These are phyloP conservation scores for Oreohelix idahoensis DNA, from an alignment of 1,140 invertebrate species.

Conservation along the genomic window DNA sequence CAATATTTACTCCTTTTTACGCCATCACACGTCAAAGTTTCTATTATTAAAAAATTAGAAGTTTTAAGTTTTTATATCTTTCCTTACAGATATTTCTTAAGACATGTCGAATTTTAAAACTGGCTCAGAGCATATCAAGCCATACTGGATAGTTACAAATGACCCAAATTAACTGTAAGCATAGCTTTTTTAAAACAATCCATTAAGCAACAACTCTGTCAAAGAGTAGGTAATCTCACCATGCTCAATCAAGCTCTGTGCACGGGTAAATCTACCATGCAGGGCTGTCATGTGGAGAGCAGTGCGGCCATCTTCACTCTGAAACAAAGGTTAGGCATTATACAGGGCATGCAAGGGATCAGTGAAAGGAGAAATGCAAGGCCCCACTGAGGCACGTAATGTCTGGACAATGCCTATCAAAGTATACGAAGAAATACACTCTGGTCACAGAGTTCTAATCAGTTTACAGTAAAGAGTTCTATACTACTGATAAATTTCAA, in stretches of 20 bases:
- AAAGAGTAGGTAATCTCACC: conserved; percentile 58
- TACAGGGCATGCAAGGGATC: conserved; percentile 12
- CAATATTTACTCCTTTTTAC: no score
- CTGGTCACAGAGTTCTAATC: background rate
- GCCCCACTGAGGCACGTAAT: background rate
- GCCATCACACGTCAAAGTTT: no score
- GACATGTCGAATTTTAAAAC: no score
- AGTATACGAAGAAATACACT: background rate
- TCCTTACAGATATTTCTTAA: no score
- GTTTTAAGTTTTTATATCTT: no score
- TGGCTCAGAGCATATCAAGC: no score
- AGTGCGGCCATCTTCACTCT: conserved; percentile 78
- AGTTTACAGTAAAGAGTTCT: background rate
- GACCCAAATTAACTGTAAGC: no score
- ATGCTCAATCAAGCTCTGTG: conserved; percentile 76
- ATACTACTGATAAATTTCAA: no score
- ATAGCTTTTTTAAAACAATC: no score
- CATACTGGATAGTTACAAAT: no score
- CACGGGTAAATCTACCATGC: conserved; percentile 79
- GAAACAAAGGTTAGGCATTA: conserved; percentile 47
- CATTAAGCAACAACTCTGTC: no score
- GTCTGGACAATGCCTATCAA: background rate
- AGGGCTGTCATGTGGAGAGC: conserved; percentile 81
- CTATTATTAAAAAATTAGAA: no score
- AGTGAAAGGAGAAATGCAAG: background rate